Evolutionary conservation across 2,113 vertebrate genomes (phyloP).

Genomic region (Tragelaphus buxtoni): DNA sequence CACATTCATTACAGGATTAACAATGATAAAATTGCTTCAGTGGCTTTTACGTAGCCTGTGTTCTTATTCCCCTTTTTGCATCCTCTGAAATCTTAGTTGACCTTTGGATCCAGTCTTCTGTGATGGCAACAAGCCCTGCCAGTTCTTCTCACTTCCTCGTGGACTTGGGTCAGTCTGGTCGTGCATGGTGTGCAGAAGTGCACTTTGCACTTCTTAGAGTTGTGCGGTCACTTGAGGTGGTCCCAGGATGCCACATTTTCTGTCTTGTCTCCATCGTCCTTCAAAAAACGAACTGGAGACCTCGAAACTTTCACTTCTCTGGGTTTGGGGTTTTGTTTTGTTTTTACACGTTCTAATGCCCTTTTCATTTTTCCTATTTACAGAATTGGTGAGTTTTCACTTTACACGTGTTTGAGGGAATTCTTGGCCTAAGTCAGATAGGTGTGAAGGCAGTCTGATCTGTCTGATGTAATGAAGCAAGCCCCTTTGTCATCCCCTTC

Average conservation of each 20-base stretch:
- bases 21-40: background rate
- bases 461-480: background rate
- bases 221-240: background rate
- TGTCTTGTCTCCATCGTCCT: background rate
- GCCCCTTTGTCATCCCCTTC: background rate
- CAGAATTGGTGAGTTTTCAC: background rate
- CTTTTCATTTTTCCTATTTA: slow-evolving; percentile 41
- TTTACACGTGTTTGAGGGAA: background rate
- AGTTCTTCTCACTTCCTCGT: background rate
- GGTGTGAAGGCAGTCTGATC: background rate
- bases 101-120: background rate
- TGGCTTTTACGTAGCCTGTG: background rate
- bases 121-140: background rate
- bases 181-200: rapidly evolving
- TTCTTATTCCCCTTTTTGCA: background rate
- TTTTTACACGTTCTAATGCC: background rate
- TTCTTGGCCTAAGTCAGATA: background rate
- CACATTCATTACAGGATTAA: background rate
- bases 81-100: background rate
- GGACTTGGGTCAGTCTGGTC: background rate
- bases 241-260: background rate
- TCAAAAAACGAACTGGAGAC: background rate
- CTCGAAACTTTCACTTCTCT: background rate
- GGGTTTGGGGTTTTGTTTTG: slow-evolving; percentile 5
- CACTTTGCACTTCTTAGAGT: rapidly evolving